Evolutionary conservation across 2,888 invertebrate species (phyloP), one percentile per base, ranked within the genome.

Genomic region (Cetonia aurata): DNA sequence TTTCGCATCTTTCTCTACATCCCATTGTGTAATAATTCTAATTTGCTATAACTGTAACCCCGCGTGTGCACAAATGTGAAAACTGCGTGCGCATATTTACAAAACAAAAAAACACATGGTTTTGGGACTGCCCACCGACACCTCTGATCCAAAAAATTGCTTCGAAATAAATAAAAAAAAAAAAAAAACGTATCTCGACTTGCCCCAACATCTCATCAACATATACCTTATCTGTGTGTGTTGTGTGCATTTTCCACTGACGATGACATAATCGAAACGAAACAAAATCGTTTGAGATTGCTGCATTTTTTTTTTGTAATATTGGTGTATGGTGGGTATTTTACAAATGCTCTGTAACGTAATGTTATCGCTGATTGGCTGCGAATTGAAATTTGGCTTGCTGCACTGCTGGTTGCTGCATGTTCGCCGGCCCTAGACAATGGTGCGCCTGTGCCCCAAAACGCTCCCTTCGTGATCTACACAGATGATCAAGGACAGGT

Each of bases 401-500:
- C 84, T 83, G 84, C 84, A 84, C 83, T 82, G 79, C 79, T 79
- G 85, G 85, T 86, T 86, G 86, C 87, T 87, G 87, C 87, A 87
- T 88, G 87, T 87, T 25, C 82, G 87, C 87, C 83, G 82, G 81
- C 78, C 79, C 83, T 85, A 87, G 87, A 87, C 87, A 87, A 86
- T 88, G 88, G 87, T 86, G 86, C 87, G 86, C 87, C 92, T 89
- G 90, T 93, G 89, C 93, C 94, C 86, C 89, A 91, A 88, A 96
- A 96, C 89, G 95, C 94, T 90, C 93, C 93, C 87, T 94, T 92
- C 90, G 95, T 96, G 89, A 92, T 93, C 90, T 96, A 96, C 92
- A 95, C 95, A 89, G 96, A 96, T 90, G 93, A 93, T 87, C 93
- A 93, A 90, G 95, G 94, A 92, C 95, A 96, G 96, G 96, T 96